Base-by-base conservation (phyloP, 2,888 invertebrate genomes). In the Tachystola acroxantha region DNA sequence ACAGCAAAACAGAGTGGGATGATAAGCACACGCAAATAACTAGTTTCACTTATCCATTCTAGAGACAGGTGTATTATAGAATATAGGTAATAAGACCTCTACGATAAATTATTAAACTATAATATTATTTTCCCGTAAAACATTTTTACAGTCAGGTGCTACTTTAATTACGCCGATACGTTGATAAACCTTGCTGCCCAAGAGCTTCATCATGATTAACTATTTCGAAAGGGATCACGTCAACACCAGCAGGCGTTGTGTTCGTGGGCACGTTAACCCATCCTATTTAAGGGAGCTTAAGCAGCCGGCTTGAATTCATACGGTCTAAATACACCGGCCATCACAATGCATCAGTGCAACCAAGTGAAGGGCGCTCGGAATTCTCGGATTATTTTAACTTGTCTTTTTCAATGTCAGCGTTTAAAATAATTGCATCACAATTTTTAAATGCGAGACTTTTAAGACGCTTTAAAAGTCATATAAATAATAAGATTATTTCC, bases 341-440 rank as follows among this genome's bases (percentile, higher is more conserved):
- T 82, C 82, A 80, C 82, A 81, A 82, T 81, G 81, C 82, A 82
- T 82, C 84, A 82, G 73, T 62, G 65, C 55, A 51, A 42, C 56
- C 64, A 68, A 84, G 85, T 81, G 85, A 85, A 85, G 85, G 85
- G 85, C 81, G 64, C 72, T 70, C 58, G 72, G 79, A 75, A 76
- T 81, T 80, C 82, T 81, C 73, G 79, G 81, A 85, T 85, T 84
- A 85, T 84, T 85, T 82, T 71, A 78, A 80, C 78, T 82, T 84
- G 84, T 82, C 82, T 73, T 81, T 85, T 86, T 86, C 85, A 86
- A 85, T 86, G 85, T 85, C 85, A 81, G 71, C 81, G 73, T 84
- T 86, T 85, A 86, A 85, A 85, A 85, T 86, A 85, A 86, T 86
- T 86, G 82, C 85, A 84, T 85, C 85, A 86, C 85, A 82, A 78